Base-by-base conservation (phyloP, 2,888 invertebrate genomes). In the Noctua pronuba region DNA sequence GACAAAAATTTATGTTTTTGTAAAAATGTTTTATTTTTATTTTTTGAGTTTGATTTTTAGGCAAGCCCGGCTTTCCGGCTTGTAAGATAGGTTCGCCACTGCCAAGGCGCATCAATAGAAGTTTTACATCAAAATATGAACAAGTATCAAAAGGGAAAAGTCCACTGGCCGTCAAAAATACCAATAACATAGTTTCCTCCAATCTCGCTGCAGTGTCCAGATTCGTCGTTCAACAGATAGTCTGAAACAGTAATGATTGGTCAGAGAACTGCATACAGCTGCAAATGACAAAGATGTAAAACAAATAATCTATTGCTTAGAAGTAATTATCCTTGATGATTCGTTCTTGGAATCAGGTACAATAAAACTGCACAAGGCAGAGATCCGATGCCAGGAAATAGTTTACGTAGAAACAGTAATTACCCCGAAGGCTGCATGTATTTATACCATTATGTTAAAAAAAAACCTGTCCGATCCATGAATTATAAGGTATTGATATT, bases 381-480 rank as follows among this genome's bases (percentile, higher is more conserved):
- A 55, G 46, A 60, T 49, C 16, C 8, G n/a, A 65, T 78, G n/a
- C 11, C 71, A n/a, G 79, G 44, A 65, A 74, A 69, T 69, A 35
- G 35, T 75, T 68, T 55, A 55, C 52, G 18, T 46, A 24, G 67
- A 55, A 55, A 67, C 11, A 16, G 24, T 16, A 55, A 75, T 66
- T 52, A 60, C 13, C 13, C 2, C 44, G 58, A 11, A 62, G 52
- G 2, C 31, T 55, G 31, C 7, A 55, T 35, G 52, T 58, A 58
- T 13, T 28, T 68, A 28, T 41, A 10, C 21, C 16, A 58, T 28
- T 28, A 28, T 2, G 2, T 28, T 28, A 28, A 58, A 58, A 58
- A 28, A 16, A 16, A 2, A 6, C 13, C 41, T 58, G n/a, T 58
- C 28, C 2, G 6, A 58, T 16, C 28, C 13, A 11, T 55, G n/a